Evolutionary conservation across 2,797 vertebrate species (phyloP).

Genomic region (Gobio occitaniae): DNA sequence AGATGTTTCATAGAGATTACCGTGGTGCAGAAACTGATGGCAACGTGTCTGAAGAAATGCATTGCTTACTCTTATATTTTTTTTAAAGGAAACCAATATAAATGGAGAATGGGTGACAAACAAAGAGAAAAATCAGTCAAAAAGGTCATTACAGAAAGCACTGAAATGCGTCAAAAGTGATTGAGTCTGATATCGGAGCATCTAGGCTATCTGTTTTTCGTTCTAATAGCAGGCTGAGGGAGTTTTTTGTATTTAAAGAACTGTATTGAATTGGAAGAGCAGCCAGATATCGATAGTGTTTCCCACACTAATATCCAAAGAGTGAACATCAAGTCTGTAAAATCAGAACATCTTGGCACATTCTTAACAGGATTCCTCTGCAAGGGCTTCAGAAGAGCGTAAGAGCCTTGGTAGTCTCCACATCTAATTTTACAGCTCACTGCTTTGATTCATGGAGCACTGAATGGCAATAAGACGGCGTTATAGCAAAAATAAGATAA

Average conservation of each 20-base stretch:
- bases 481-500: constrained; percentile 18
- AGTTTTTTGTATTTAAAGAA: neutral
- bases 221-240: neutral
- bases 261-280: neutral
- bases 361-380: neutral
- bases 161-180: constrained; percentile 9
- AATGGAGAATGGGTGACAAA: neutral
- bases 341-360: neutral
- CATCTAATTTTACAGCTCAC: constrained; percentile 59
- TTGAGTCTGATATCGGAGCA: neutral
- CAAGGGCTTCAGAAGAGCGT: constrained; percentile 46
- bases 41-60: neutral
- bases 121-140: neutral
- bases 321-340: constrained; percentile 18
- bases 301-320: neutral
- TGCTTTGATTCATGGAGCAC: constrained; percentile 52
- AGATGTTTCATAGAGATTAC: neutral
- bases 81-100: neutral
- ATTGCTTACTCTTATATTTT: neutral
- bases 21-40: neutral
- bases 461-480: constrained; percentile 51
- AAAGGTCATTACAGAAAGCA: neutral
- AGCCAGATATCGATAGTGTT: neutral
- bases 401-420: constrained; percentile 43
- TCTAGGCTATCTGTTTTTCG: neutral